A percentile compares a stretch with the other conserved stretches of the same genome.
phyloP scores from a whole-genome alignment of 2,888 invertebrate genomes.

The Phyllotreta cruciferae region DNA sequence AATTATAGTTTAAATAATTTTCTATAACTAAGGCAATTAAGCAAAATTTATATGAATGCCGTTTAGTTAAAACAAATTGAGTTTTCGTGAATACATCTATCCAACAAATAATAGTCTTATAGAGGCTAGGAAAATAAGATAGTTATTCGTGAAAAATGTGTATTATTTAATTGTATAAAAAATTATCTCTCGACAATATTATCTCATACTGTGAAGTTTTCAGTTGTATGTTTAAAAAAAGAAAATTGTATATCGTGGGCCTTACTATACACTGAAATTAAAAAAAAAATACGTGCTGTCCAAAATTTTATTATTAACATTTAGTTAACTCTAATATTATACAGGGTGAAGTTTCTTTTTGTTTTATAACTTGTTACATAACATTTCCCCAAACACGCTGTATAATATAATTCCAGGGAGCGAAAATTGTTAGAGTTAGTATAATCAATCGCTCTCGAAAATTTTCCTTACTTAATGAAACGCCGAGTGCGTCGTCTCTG shows the following conservation, averaged over 20 bases:
- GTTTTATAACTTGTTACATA: constrained; percentile 13
- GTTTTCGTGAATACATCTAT: constrained; percentile 32
- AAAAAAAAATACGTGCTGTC: constrained; percentile 59
- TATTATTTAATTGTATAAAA: constrained; percentile 55
- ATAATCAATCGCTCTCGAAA: constrained; percentile 44
- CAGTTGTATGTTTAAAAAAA: constrained; percentile 59
- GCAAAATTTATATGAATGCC: neutral
- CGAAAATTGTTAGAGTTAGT: constrained; percentile 22
- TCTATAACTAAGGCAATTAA: too few species aligned
- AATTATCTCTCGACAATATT: constrained; percentile 62
- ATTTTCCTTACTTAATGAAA: constrained; percentile 56
- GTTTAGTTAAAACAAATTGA: constrained; percentile 24
- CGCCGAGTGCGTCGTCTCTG: constrained; percentile 46
- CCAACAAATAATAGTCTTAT: constrained; percentile 42
- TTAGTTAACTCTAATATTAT: constrained; percentile 46
- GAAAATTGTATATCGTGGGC: constrained; percentile 62
- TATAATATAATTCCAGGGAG: constrained; percentile 28
- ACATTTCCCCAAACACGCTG: constrained; percentile 28
- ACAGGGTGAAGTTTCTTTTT: constrained; percentile 32
- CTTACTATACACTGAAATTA: constrained; percentile 64
- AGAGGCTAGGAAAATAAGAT: constrained; percentile 52
- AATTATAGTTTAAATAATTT: too few species aligned
- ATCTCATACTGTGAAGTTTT: constrained; percentile 61
- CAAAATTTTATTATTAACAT: constrained; percentile 55
- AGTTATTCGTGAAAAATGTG: constrained; percentile 52